Evolutionary conservation across 2,113 vertebrate genomes (phyloP).

Genomic region (Actenoides lindsayi): DNA sequence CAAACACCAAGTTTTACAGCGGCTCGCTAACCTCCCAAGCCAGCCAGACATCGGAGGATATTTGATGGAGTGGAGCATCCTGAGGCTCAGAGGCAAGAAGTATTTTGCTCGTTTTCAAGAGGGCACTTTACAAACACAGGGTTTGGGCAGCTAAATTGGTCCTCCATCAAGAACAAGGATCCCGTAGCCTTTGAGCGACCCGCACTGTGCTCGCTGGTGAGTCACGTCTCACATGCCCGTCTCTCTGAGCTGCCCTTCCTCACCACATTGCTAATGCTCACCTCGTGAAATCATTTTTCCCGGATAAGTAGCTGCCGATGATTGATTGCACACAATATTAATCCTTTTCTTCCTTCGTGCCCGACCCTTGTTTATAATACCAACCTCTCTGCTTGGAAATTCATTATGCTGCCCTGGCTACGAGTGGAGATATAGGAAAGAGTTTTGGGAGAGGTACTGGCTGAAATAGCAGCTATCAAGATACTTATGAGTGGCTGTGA

Average conservation of each 20-base stretch:
- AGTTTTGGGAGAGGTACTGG: not conserved
- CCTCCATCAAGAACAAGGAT: not conserved
- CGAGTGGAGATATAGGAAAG: not conserved
- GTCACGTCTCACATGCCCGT: not conserved
- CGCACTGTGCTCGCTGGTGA: accelerated
- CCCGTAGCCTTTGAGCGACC: not conserved
- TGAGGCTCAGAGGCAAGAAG: not conserved
- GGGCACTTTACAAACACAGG: not conserved
- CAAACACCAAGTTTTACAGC: not conserved
- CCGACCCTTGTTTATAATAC: not conserved
- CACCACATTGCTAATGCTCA: not conserved
- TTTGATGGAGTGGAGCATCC: not conserved
- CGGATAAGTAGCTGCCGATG: not conserved
- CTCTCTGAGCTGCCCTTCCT: not conserved
- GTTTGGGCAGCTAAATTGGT: not conserved
- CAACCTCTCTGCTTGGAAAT: not conserved
- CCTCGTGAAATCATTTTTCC: not conserved
- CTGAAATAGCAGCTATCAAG: not conserved
- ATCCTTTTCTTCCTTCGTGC: not conserved
- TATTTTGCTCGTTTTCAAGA: not conserved
- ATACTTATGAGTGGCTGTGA: not conserved
- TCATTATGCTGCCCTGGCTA: not conserved
- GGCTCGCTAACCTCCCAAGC: not conserved
- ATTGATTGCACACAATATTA: not conserved
- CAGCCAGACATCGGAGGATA: not conserved